Percentiles rank a stretch among this genome's conserved stretches.
Evolutionary conservation across 2,888 invertebrate genomes (phyloP).

Genomic region (Tiliacea citrago): DNA sequence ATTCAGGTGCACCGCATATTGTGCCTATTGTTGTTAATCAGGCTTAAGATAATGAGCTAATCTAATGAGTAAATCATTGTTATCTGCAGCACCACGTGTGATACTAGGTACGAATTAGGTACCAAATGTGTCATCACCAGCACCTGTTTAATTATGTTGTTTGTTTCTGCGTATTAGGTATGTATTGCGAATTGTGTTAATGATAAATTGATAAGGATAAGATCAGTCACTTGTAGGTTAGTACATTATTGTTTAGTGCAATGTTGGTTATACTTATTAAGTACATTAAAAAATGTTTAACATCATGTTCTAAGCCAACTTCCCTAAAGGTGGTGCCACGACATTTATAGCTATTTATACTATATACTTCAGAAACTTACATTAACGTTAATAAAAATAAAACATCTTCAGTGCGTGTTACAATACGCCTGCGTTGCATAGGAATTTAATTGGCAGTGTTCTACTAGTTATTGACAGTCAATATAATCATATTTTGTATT

Average conservation of each 20-base stretch:
- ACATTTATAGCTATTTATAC: neutral
- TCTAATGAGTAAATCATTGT: slow-evolving; percentile 38
- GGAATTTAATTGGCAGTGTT: too few relatives aligned
- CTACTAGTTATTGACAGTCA: too few relatives aligned
- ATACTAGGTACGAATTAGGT: slow-evolving; percentile 40
- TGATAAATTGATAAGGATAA: slow-evolving; percentile 25
- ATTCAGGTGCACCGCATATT: slow-evolving; percentile 69
- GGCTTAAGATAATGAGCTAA: slow-evolving; percentile 56
- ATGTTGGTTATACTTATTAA: slow-evolving; percentile 1
- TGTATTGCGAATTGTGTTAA: slow-evolving; percentile 13
- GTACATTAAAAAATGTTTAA: neutral
- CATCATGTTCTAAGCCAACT: neutral
- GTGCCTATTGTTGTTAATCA: slow-evolving; percentile 43
- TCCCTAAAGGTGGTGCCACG: neutral
- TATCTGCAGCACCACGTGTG: slow-evolving; percentile 44
- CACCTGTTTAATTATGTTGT: slow-evolving; percentile 46
- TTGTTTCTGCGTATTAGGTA: slow-evolving; percentile 42
- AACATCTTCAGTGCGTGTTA: too few relatives aligned
- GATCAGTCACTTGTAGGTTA: slow-evolving; percentile 24
- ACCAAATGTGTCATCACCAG: slow-evolving; percentile 41
- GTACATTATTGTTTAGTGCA: slow-evolving; percentile 32
- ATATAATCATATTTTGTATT: too few relatives aligned
- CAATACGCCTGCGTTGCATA: too few relatives aligned
- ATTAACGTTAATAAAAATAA: too few relatives aligned
- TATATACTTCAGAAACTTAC: too few relatives aligned